Base-by-base conservation (phyloP, 2,888 invertebrate species). In the Boloria euphrosyne region DNA sequence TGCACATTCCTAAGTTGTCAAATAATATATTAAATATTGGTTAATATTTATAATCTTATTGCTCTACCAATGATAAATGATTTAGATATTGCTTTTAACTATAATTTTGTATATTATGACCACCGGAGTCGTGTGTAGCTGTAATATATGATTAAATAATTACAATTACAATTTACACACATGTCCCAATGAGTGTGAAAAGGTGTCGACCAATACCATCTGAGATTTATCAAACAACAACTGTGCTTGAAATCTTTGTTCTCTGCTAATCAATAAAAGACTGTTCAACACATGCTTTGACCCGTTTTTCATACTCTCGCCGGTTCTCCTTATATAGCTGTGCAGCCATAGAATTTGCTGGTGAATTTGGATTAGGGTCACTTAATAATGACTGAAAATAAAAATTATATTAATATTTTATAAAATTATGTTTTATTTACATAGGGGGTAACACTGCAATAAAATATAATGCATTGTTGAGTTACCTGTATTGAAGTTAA, bases 351-450 rank as follows among this genome's bases (percentile, higher is more conserved):
- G 98, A 98, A 93, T 99, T 99, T 79, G 99, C 99, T 82, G 99
- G 99, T 78, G 98, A 99, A 94, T 99, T 99, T 76, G 99, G 99
- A 93, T 99, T 99, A 73, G 99, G 99, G 94, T 99, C 99, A 95
- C 99, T 99, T 92, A 99, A 94, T 93, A 99, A 94, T 83, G 99
- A 99, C 98, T 99, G 95, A 83, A 96, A 95, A 79, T 79, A 92
- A 78, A 82, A 75, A 75, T 80, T 31, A 22, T 49, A 14, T 44
- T 22, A n/a, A 13, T 22, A 47, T 14, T 16, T 22, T 13, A 16
- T 52, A 27, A n/a, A 18, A 44, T 22, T 44, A 13, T 5, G 22
- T 61, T 3, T 52, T 22, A 5, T 38, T 7, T 10, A 38, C 31
- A 38, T 31, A 31, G n/a, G n/a, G 31, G 7, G 10, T 10, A 38